These are phyloP conservation scores for Nemotelus pantherinus DNA, from an alignment of 2,888 invertebrate genomes.

Conservation along the genomic window DNA sequence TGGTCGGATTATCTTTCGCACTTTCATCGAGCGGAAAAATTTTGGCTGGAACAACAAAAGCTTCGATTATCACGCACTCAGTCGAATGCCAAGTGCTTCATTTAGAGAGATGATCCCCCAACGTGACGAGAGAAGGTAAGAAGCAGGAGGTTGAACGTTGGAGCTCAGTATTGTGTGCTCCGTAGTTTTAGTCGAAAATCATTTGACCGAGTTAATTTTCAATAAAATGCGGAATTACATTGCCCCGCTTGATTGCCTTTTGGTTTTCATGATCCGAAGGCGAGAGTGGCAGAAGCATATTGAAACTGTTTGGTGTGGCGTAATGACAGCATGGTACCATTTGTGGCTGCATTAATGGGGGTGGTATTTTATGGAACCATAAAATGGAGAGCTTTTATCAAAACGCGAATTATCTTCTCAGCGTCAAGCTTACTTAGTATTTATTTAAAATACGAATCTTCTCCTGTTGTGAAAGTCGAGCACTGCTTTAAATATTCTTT, in stretches of 20 bases:
- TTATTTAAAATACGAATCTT: slow-evolving; percentile 19
- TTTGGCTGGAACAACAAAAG: neutral
- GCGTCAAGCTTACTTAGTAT: slow-evolving; percentile 17
- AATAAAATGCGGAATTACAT: slow-evolving; percentile 29
- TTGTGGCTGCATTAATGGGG: slow-evolving; percentile 35
- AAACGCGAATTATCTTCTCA: slow-evolving; percentile 34
- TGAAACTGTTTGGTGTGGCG: neutral
- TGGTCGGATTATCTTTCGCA: neutral
- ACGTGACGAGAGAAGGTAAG: slow-evolving; percentile 2
- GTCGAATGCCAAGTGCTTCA: slow-evolving; percentile 12
- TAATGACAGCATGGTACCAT: slow-evolving; percentile 14
- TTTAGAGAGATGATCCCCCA: neutral
- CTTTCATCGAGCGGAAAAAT: slow-evolving; percentile 1
- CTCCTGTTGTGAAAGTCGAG: neutral
- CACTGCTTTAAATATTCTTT: no score
- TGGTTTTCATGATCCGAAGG: neutral
- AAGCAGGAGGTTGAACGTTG: neutral
- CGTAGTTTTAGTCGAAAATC: slow-evolving; percentile 8
- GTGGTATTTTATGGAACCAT: slow-evolving; percentile 37
- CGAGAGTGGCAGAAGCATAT: neutral
- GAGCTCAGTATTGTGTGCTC: neutral
- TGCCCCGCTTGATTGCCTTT: slow-evolving; percentile 29
- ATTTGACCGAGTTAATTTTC: slow-evolving; percentile 37
- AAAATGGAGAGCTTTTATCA: slow-evolving; percentile 37
- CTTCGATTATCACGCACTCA: slow-evolving; percentile 35